Evolutionary conservation across 2,888 invertebrate species (phyloP), one percentile per base, ranked within the genome.

Genomic region (Campoplex capitator): DNA sequence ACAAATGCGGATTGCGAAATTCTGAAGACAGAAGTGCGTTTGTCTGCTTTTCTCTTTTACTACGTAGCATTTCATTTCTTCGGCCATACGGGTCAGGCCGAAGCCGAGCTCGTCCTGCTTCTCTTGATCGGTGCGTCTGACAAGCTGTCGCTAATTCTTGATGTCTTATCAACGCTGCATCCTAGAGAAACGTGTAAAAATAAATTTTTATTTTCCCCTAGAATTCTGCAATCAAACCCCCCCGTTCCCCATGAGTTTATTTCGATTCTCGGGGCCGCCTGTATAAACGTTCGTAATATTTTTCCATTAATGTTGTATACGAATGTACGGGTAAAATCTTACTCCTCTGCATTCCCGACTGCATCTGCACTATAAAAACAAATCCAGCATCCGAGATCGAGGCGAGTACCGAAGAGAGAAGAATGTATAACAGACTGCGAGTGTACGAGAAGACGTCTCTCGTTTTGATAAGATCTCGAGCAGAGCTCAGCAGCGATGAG

Each of bases 341-440:
- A 54, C 80, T 67, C 65, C 65, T 51, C 48, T 75, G 80, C 79
- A 86, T 86, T 86, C 83, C 82, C 79, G 86, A 45, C 76, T 76
- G 67, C 67, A 73, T 83, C 83, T 83, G 83, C 82, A 67, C 80
- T 67, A 76, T 79, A 86, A 86, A 83, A 86, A 83, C 83, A 86
- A 86, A 86, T 80, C 54, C 76, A 83, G 65, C 83, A 75, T 68
- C 74, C 74, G 81, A 79, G 68, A 42, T n/a, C 73, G 48, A 74
- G 62, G 62, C 70, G 42, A 76, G 79, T 73, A 58, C 48, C 23
- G 67, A 56, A 70, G 42, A 65, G 35, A 62, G 48, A 54, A 45
- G 78, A 79, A 86, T 81, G 81, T 74, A 68, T 58, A 83, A 76
- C 77, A 77, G 80, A 67, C 23, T 28, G 38, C 28, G 45, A 35